A percentile compares a stretch with the other conserved stretches of the same genome.
These are phyloP conservation scores for Vulpes ferrilata DNA, from an alignment of 2,113 vertebrate genomes.

Conservation along the genomic window DNA sequence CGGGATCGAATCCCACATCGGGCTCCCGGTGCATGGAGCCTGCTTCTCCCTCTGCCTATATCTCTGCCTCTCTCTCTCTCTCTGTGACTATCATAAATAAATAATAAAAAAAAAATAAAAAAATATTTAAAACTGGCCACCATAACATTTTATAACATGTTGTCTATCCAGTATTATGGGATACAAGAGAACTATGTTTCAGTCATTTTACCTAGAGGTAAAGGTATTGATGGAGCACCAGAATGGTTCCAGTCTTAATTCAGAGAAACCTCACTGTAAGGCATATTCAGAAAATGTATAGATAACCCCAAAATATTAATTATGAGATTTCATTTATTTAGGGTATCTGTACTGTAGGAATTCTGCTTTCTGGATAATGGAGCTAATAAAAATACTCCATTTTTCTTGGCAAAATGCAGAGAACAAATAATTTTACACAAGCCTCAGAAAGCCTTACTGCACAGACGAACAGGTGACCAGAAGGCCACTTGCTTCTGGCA, in stretches of 20 bases:
- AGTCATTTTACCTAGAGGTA: neutral
- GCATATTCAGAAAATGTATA: neutral
- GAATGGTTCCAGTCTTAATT: neutral
- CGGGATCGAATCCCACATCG: no score
- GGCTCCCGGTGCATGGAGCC: no score
- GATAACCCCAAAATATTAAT: neutral
- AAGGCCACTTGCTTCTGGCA: conserved; percentile 44
- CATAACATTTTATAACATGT: neutral
- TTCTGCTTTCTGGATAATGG: conserved; percentile 23
- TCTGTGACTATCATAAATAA: no score
- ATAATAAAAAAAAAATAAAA: neutral
- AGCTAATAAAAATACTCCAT: conserved; percentile 45
- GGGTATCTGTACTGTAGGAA: neutral
- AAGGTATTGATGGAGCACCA: neutral
- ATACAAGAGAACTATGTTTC: neutral
- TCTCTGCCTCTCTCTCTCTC: no score
- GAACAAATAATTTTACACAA: conserved; percentile 44
- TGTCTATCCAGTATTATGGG: neutral
- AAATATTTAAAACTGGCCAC: neutral
- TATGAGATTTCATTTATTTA: conserved; percentile 27
- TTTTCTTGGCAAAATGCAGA: conserved; percentile 28
- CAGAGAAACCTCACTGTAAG: neutral
- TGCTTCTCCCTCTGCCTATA: no score
- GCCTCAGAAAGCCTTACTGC: neutral
- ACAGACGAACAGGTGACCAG: conserved; percentile 27